Evolutionary conservation across 2,888 invertebrate genomes (phyloP).

Genomic region (Dasypogon diadema): DNA sequence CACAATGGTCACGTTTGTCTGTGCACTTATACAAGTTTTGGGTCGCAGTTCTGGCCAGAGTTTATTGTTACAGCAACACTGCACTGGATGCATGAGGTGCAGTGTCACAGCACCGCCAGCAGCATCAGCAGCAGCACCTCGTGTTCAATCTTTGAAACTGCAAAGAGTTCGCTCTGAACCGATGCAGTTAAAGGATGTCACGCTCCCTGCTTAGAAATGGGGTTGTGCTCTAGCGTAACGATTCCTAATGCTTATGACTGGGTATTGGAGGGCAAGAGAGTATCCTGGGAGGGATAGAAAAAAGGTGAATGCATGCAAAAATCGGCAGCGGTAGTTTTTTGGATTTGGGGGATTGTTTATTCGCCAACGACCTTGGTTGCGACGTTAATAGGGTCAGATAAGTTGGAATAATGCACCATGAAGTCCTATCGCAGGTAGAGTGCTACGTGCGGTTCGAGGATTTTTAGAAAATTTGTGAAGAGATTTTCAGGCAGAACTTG

Average conservation of each 20-base stretch:
- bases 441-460: slow-evolving; percentile 1
- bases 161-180: slow-evolving; percentile 37
- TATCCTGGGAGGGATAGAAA: neutral
- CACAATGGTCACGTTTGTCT: slow-evolving; percentile 44
- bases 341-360: slow-evolving; percentile 11
- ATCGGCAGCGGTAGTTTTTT: neutral
- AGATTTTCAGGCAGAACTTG: too few relatives aligned
- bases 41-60: neutral
- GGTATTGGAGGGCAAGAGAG: neutral
- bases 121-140: slow-evolving; percentile 6
- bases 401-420: neutral
- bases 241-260: slow-evolving; percentile 38
- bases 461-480: neutral
- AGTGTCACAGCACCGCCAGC: neutral
- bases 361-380: slow-evolving; percentile 9
- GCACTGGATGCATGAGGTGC: neutral
- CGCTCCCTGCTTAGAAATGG: slow-evolving; percentile 26
- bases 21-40: slow-evolving; percentile 15
- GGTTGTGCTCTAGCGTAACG: neutral
- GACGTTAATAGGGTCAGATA: slow-evolving; percentile 22
- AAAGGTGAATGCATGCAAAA: neutral
- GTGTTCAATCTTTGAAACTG: slow-evolving; percentile 42
- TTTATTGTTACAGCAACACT: neutral
- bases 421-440: slow-evolving; percentile 7
- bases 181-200: slow-evolving; percentile 38